Evolutionary conservation across 2,888 invertebrate genomes (phyloP), one percentile per base, ranked within the genome.

Genomic region (Diadegma fenestrale): DNA sequence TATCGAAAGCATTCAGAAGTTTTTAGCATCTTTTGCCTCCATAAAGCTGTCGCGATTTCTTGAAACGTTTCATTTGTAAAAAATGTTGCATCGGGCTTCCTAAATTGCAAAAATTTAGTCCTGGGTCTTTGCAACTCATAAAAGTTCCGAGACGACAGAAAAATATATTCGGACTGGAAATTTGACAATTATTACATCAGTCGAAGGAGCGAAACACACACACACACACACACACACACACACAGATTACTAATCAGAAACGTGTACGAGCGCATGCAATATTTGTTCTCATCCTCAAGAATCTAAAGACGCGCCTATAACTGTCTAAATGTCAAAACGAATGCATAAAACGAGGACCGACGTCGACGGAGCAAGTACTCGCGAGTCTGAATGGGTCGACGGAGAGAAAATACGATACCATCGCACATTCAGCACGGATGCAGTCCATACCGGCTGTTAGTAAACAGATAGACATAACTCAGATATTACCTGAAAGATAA

Each of bases 271-370:
- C 17, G 43, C 33, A 81, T 51, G 51, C 63, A 51, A 64, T 75
- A 85, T 64, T 75, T 64, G 63, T 73, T 78, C 58, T 81, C 69
- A 81, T 85, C 69, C 68, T 54, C 51, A 54, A 63, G 81, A 37
- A 48, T 73, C 79, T 33, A 5, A 43, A 71, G 73, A 3, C 63
- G 68, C 51, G 69, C 69, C 75, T 78, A 78, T 64, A 64, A 73
- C 76, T 68, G 87, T 88, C 85, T 84, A 81, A 82, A 87, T 87
- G 79, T 84, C 83, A 84, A 87, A 88, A 88, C 87, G 82, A 87
- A 85, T 80, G 83, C 85, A 84, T 84, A 83, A 78, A 79, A 79
- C 77, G 76, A 58, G 75, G 73, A 69, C 63, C 61, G 76, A 82
- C 82, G 82, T 79, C 82, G 78, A 85, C 80, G 82, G 26, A 71